These are phyloP conservation scores for Girardinus metallicus DNA, from an alignment of 2,797 vertebrate species.

Conservation along the genomic window DNA sequence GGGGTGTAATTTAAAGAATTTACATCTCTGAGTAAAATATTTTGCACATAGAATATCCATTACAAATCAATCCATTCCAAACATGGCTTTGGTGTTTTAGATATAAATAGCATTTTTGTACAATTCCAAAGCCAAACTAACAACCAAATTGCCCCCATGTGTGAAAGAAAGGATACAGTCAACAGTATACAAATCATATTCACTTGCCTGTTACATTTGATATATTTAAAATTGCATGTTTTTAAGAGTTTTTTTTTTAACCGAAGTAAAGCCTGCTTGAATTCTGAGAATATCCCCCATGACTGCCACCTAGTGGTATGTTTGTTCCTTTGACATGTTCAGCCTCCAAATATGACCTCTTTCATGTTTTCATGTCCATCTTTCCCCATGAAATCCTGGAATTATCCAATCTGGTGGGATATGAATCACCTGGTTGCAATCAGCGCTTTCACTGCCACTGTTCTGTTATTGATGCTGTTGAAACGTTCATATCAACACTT, in stretches of 20 bases:
- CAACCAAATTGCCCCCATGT: background rate
- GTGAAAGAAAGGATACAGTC: background rate
- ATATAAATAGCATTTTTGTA: background rate
- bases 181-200: background rate
- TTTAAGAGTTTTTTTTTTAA: background rate
- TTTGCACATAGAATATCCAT: background rate
- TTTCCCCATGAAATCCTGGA: background rate
- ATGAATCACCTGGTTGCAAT: background rate
- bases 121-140: background rate
- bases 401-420: background rate
- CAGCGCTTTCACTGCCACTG: background rate
- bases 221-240: background rate
- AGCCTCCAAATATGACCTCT: background rate
- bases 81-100: background rate
- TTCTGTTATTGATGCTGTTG: background rate
- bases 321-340: background rate
- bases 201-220: background rate
- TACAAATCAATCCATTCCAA: background rate
- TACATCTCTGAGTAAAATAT: background rate
- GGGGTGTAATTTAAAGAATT: background rate
- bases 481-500: background rate
- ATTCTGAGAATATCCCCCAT: background rate
- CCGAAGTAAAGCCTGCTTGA: background rate
- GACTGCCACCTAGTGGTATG: background rate
- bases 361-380: background rate